A percentile compares a stretch with the other conserved stretches of the same genome.
phyloP scores from a whole-genome alignment of 2,113 vertebrate species.

The Microcebus ravelobensis region DNA sequence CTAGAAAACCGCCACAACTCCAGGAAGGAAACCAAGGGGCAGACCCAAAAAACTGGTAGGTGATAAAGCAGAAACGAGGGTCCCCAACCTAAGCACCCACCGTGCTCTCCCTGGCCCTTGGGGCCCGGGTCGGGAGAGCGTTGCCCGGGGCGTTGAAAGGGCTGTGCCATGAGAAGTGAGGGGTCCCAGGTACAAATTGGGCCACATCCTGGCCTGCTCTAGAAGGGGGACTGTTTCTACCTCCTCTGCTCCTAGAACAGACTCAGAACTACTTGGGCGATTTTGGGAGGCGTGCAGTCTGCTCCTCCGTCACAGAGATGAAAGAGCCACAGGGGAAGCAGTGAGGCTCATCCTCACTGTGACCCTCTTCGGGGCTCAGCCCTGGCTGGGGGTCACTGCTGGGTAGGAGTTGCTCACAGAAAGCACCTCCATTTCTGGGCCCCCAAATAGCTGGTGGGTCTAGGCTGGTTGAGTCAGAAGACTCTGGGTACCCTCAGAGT shows the following conservation, averaged over 20 bases:
- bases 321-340: not conserved
- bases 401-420: no score
- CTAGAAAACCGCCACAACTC: constrained; percentile 91
- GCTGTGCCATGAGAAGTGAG: not conserved
- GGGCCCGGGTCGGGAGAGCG: not conserved
- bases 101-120: not conserved
- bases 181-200: not conserved
- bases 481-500: not conserved
- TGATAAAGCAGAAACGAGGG: not conserved
- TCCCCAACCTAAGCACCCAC: fast-evolving
- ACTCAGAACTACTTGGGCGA: not conserved
- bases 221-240: fast-evolving
- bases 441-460: not conserved
- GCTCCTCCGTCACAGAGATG: not conserved
- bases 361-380: not conserved
- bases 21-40: constrained; percentile 93
- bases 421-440: not conserved
- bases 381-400: no score
- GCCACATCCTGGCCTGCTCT: not conserved
- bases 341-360: not conserved
- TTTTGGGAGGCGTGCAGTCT: not conserved
- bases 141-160: not conserved
- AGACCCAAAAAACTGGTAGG: constrained; percentile 97
- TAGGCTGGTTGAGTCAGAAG: not conserved
- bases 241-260: not conserved